phyloP scores from a whole-genome alignment of 2,888 invertebrate genomes.

The Polydrusus pterygomalis region DNA sequence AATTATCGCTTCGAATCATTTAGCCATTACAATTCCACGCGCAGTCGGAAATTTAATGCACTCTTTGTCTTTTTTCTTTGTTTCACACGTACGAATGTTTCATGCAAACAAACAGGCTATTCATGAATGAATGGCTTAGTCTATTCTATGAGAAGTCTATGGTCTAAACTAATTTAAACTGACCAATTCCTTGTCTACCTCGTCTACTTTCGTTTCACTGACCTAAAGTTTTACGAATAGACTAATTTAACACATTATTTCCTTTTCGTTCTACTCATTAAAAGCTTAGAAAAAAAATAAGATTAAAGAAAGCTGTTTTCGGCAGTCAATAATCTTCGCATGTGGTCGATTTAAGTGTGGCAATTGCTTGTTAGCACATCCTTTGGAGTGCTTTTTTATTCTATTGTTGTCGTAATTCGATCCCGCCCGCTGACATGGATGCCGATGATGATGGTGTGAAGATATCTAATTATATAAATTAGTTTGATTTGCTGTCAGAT shows the following conservation, averaged over 20 bases:
- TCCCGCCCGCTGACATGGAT: neutral
- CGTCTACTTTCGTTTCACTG: too few relatives aligned
- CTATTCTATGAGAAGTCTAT: too few relatives aligned
- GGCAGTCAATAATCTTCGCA: conserved; percentile 6
- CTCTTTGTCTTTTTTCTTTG: too few relatives aligned
- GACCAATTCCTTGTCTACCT: too few relatives aligned
- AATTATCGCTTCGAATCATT: too few relatives aligned
- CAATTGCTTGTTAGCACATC: conserved; percentile 4
- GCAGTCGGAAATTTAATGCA: too few relatives aligned
- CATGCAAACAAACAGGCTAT: too few relatives aligned
- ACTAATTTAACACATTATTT: neutral
- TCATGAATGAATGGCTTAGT: too few relatives aligned
- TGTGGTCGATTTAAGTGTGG: conserved; percentile 14
- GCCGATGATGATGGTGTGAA: conserved; percentile 17
- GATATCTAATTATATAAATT: conserved; percentile 29
- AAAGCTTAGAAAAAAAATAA: neutral
- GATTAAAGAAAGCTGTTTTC: conserved; percentile 1
- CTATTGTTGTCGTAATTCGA: neutral
- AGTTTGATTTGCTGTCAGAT: conserved; percentile 8
- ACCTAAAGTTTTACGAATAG: neutral
- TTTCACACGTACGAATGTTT: too few relatives aligned
- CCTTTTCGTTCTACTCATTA: neutral
- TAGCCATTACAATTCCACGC: too few relatives aligned
- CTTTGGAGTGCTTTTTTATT: neutral
- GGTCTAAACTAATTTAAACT: too few relatives aligned